Conservation (phyloP, 2,888 invertebrate genomes). For the Stenodema calcarata region DNA sequence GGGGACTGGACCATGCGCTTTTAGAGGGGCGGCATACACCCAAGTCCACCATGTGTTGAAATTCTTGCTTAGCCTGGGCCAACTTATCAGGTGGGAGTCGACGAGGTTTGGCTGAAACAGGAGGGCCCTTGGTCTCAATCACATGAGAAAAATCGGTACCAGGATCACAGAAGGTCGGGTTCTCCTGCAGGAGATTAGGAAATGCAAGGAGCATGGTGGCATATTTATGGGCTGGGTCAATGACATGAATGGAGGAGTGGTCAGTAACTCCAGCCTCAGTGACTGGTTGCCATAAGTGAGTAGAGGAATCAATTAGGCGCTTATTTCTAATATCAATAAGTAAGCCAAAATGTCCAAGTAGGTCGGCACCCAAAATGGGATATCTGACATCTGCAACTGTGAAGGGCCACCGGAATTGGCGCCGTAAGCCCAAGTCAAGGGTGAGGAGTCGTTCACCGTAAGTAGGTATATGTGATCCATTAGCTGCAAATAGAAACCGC, state of each 20-base stretch:
- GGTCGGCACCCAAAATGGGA: conserved; percentile 43
- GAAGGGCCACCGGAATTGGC: conserved; percentile 42
- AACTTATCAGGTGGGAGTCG: conserved; percentile 58
- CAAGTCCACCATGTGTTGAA: conserved; percentile 45
- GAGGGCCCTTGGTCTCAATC: conserved; percentile 53
- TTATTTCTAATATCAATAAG: conserved; percentile 36
- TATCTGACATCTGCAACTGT: conserved; percentile 28
- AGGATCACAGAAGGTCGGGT: not conserved
- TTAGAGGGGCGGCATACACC: conserved; percentile 45
- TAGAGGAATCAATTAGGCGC: conserved; percentile 4
- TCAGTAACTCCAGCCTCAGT: not conserved
- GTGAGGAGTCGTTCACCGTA: not conserved
- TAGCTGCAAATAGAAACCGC: conserved; percentile 21
- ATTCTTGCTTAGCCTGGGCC: conserved; percentile 54
- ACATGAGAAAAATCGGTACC: not conserved
- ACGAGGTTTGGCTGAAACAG: conserved; percentile 59
- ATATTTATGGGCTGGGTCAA: not conserved
- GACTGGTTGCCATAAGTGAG: not conserved
- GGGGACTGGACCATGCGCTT: conserved; percentile 46
- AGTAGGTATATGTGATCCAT: conserved; percentile 25
- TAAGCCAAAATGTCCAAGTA: conserved; percentile 27
- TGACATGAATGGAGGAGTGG: not conserved
- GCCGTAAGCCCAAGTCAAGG: conserved; percentile 41
- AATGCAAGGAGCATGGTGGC: conserved; percentile 18
- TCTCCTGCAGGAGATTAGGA: conserved; percentile 23